phyloP scores from a whole-genome alignment of 2,113 vertebrate genomes.

The Anoura caudifer region DNA sequence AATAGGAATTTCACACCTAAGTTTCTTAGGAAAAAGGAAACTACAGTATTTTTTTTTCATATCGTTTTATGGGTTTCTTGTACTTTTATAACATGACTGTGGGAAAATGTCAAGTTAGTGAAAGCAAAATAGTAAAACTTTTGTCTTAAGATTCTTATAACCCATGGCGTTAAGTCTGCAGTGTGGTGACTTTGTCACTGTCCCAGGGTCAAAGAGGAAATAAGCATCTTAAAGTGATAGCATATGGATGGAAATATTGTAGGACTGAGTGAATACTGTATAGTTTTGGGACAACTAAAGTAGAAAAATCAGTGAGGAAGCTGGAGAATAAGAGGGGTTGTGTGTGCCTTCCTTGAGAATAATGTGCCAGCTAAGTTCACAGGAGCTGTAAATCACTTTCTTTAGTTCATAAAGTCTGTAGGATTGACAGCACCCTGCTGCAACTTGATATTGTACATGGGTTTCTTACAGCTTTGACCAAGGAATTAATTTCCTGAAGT shows the following conservation, averaged over 20 bases:
- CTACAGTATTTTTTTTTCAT: slow-evolving; percentile 56
- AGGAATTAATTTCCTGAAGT: slow-evolving; percentile 41
- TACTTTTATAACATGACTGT: slow-evolving; percentile 46
- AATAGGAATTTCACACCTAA: slow-evolving; percentile 38
- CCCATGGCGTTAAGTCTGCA: not conserved
- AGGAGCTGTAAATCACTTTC: not conserved
- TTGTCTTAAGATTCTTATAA: slow-evolving; percentile 3
- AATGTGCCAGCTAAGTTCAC: slow-evolving; percentile 10
- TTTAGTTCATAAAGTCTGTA: slow-evolving; percentile 34
- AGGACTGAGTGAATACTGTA: not conserved
- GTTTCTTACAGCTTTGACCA: slow-evolving; percentile 32
- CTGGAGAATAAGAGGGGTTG: not conserved
- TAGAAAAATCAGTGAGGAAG: not conserved
- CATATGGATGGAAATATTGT: not conserved
- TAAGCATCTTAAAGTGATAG: not conserved
- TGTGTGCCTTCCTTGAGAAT: slow-evolving; percentile 22
- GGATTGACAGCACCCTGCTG: not conserved
- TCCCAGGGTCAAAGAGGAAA: not conserved
- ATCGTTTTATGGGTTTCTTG: slow-evolving; percentile 62
- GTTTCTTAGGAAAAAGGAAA: slow-evolving; percentile 66
- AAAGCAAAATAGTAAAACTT: slow-evolving; percentile 37
- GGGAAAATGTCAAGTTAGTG: slow-evolving; percentile 42
- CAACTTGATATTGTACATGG: not conserved
- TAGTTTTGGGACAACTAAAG: not conserved
- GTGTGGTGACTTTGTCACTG: not conserved